phyloP scores from a whole-genome alignment of 2,113 vertebrate genomes.

The Setophaga kirtlandii region DNA sequence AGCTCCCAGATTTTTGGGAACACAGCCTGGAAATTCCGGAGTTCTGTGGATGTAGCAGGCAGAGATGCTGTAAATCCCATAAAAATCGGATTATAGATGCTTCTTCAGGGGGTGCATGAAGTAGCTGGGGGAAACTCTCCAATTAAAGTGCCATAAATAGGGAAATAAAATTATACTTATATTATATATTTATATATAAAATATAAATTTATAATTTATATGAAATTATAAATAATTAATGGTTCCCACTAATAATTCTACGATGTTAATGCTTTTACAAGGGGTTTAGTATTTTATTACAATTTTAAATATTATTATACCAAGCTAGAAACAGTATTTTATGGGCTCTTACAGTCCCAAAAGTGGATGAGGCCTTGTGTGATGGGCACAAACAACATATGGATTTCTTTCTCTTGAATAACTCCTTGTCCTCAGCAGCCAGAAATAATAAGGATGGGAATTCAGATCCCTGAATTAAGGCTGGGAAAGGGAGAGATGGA shows the following conservation, averaged over 20 bases:
- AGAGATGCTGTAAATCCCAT: not conserved
- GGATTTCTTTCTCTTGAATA: not conserved
- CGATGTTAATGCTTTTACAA: not conserved
- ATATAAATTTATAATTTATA: not conserved
- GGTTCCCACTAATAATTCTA: not conserved
- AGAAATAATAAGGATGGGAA: not conserved
- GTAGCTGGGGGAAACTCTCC: not conserved
- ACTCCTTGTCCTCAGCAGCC: not conserved
- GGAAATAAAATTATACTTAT: no score
- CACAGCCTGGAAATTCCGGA: not conserved
- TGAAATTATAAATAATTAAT: not conserved
- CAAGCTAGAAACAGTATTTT: not conserved
- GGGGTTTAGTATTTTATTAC: not conserved
- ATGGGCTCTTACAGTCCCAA: not conserved
- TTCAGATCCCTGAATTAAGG: not conserved
- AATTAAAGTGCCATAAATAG: not conserved
- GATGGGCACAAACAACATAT: not conserved
- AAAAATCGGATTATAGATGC: not conserved
- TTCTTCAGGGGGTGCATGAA: not conserved
- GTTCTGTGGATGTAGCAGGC: not conserved
- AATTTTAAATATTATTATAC: not conserved
- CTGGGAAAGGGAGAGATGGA: not conserved
- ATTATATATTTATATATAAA: no score
- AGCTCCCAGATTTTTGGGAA: not conserved
- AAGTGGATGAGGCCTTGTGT: not conserved